Conservation (phyloP, 2,888 invertebrate genomes). For the Macrosoma leucophasiata region DNA sequence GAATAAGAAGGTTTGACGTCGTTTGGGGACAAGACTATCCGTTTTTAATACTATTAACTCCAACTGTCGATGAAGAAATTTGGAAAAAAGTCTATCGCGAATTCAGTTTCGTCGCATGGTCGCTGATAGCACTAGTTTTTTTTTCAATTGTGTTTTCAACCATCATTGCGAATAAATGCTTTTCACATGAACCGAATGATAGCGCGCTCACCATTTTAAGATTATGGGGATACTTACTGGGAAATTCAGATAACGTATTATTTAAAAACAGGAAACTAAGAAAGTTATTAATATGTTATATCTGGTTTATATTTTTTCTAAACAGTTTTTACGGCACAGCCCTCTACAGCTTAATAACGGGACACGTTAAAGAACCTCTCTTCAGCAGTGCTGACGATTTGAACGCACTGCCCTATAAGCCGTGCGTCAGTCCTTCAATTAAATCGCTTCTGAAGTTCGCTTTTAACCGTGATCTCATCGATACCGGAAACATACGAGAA, state of each 20-base stretch:
- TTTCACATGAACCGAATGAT: too few relatives aligned
- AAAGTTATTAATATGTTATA: too few relatives aligned
- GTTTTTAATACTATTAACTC: conserved; percentile 34
- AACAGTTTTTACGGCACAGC: conserved; percentile 28
- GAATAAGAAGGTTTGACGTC: conserved; percentile 41
- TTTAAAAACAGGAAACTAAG: too few relatives aligned
- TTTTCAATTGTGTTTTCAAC: conserved; percentile 25
- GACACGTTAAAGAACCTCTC: conserved; percentile 23
- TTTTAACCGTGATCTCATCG: too few relatives aligned
- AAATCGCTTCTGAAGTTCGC: too few relatives aligned
- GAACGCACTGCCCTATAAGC: too few relatives aligned
- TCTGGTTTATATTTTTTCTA: too few relatives aligned
- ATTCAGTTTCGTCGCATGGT: conserved; percentile 38
- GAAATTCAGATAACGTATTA: conserved; percentile 20
- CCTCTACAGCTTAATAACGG: conserved; percentile 40
- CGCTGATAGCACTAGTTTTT: conserved; percentile 32
- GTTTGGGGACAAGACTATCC: conserved; percentile 42
- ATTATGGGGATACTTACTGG: conserved; percentile 23
- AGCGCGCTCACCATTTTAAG: too few relatives aligned
- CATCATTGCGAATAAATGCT: too few relatives aligned
- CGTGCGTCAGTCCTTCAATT: too few relatives aligned
- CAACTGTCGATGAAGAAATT: conserved; percentile 28
- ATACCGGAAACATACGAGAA: too few relatives aligned
- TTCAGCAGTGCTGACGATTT: too few relatives aligned
- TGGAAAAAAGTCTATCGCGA: conserved; percentile 44